Evolutionary conservation across 1,140 invertebrate species (phyloP).

Genomic region (Agrypnia vestita): DNA sequence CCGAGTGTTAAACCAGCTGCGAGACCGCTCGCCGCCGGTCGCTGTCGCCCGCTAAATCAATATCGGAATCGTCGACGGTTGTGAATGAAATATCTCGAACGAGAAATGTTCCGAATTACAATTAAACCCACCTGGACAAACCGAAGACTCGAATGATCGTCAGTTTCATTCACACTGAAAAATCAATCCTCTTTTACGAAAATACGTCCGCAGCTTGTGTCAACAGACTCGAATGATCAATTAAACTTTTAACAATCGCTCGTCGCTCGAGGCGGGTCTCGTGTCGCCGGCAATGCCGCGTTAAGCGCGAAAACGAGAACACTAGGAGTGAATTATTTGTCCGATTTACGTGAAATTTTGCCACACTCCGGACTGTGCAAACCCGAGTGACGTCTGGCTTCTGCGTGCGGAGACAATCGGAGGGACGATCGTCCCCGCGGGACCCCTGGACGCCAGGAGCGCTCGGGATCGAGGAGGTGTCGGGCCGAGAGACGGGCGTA

Average conservation of each 20-base stretch:
- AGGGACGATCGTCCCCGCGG: neutral
- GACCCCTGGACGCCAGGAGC: neutral
- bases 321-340: too few relatives aligned
- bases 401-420: neutral
- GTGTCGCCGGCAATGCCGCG: neutral
- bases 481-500: constrained; percentile 38
- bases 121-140: constrained; percentile 38
- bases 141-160: constrained; percentile 24
- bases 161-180: constrained; percentile 35
- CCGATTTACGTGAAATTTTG: too few relatives aligned
- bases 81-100: constrained; percentile 43
- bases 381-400: neutral
- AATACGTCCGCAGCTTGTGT: constrained; percentile 8
- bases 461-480: constrained; percentile 15
- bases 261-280: neutral
- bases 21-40: neutral
- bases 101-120: neutral
- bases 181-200: constrained; percentile 29
- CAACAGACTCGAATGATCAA: constrained; percentile 38
- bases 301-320: neutral
- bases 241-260: constrained; percentile 30
- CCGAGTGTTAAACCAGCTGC: constrained; percentile 38
- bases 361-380: too few relatives aligned
- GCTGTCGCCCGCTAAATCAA: neutral
- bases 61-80: neutral